Evolutionary conservation across 2,888 invertebrate species (phyloP).

Genomic region (Trissolcus brochymenae): DNA sequence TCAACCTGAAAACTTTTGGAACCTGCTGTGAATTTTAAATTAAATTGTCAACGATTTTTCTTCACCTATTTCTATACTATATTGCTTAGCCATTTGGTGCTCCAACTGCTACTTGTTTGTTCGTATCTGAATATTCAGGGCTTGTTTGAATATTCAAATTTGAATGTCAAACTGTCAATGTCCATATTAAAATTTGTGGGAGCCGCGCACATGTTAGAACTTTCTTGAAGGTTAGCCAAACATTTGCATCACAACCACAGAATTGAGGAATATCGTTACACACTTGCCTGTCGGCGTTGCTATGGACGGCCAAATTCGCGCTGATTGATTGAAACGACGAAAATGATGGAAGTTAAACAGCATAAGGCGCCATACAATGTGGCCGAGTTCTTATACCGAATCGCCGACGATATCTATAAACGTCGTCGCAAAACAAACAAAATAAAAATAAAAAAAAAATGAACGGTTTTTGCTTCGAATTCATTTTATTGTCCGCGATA

Average conservation of each 20-base stretch:
- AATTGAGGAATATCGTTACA: neutral
- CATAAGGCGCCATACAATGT: too few relatives aligned
- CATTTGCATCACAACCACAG: slow-evolving; percentile 24
- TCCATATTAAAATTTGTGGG: slow-evolving; percentile 45
- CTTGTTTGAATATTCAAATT: slow-evolving; percentile 48
- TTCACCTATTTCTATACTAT: too few relatives aligned
- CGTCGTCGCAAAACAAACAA: neutral
- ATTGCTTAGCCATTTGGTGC: too few relatives aligned
- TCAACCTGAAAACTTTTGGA: too few relatives aligned
- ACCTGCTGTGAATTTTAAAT: too few relatives aligned
- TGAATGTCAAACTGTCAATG: slow-evolving; percentile 42
- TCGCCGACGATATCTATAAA: slow-evolving; percentile 8
- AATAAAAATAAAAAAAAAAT: slow-evolving; percentile 1
- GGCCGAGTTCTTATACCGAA: neutral
- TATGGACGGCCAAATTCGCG: too few relatives aligned
- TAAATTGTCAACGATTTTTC: too few relatives aligned
- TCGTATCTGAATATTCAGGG: slow-evolving; percentile 47
- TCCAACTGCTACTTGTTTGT: slow-evolving; percentile 27
- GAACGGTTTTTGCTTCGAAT: slow-evolving; percentile 8
- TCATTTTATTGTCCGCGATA: slow-evolving; percentile 23
- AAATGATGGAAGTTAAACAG: too few relatives aligned
- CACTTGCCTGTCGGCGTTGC: too few relatives aligned
- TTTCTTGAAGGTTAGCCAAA: slow-evolving; percentile 13
- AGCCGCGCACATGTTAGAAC: slow-evolving; percentile 32
- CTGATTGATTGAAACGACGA: too few relatives aligned